A percentile compares a stretch with the other conserved stretches of the same genome.
These are phyloP conservation scores for Gerris lacustris DNA, from an alignment of 2,888 invertebrate genomes.

Conservation along the genomic window DNA sequence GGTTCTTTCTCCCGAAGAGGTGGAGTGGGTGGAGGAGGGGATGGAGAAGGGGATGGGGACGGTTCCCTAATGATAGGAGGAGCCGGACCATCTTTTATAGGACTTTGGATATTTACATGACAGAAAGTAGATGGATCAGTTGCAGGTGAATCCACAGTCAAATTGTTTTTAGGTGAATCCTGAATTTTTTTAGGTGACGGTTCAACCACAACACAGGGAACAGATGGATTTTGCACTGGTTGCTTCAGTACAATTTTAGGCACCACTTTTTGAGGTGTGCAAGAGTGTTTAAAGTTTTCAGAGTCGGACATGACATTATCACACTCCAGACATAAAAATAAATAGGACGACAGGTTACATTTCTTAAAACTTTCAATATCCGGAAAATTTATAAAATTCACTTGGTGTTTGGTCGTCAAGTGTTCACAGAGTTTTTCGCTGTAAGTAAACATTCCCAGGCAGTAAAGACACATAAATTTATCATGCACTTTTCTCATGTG, in stretches of 20 bases:
- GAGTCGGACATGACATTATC: constrained; percentile 60
- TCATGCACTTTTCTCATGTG: constrained; percentile 75
- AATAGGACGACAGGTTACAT: constrained; percentile 52
- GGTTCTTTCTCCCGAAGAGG: not conserved
- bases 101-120: constrained; percentile 19
- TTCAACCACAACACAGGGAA: too few species aligned
- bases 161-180: too few species aligned
- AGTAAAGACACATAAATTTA: constrained; percentile 69
- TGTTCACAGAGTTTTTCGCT: constrained; percentile 68
- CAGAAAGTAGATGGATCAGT: constrained; percentile 26
- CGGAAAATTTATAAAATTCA: constrained; percentile 55
- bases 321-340: constrained; percentile 68
- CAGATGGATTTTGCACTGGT: too few species aligned
- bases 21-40: not conserved
- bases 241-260: too few species aligned
- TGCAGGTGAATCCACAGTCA: too few species aligned
- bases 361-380: constrained; percentile 55
- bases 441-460: constrained; percentile 68
- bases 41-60: not conserved
- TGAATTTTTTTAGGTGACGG: too few species aligned
- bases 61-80: not conserved
- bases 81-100: not conserved
- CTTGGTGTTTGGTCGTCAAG: constrained; percentile 62
- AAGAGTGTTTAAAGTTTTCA: constrained; percentile 62
- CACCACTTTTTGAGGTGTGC: constrained; percentile 33